These are phyloP conservation scores for Phrynocephalus versicolor DNA, from an alignment of 2,113 vertebrate genomes.

Conservation along the genomic window DNA sequence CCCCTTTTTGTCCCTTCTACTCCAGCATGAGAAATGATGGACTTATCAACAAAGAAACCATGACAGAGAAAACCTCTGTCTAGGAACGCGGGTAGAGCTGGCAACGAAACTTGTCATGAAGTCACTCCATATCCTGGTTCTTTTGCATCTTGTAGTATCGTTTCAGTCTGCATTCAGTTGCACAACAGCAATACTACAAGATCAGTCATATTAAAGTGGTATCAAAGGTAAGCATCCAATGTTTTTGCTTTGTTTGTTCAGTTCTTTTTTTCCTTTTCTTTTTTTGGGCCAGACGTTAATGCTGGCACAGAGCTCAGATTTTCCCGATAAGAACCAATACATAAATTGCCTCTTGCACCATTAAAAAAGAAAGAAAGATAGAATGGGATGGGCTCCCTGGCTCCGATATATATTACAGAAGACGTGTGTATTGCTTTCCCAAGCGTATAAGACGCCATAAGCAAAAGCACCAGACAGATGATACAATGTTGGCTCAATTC, in stretches of 20 bases:
- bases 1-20: neutral
- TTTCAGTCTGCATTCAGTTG: neutral
- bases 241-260: neutral
- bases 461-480: conserved; percentile 23
- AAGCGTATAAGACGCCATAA: conserved; percentile 2
- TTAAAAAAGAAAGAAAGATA: neutral
- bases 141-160: neutral
- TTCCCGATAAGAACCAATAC: neutral
- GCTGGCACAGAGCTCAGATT: neutral
- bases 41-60: neutral
- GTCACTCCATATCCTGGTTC: neutral
- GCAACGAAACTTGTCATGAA: neutral
- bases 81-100: neutral
- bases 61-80: neutral
- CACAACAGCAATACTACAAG: neutral
- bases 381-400: neutral
- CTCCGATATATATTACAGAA: neutral
- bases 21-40: neutral
- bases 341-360: neutral
- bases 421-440: neutral
- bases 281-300: neutral
- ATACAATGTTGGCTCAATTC: conserved; percentile 35
- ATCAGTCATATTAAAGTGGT: neutral
- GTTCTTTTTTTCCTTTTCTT: too few species aligned
- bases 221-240: neutral